Conservation (phyloP, 2,797 vertebrate species). For the Taenioides sp. region DNA sequence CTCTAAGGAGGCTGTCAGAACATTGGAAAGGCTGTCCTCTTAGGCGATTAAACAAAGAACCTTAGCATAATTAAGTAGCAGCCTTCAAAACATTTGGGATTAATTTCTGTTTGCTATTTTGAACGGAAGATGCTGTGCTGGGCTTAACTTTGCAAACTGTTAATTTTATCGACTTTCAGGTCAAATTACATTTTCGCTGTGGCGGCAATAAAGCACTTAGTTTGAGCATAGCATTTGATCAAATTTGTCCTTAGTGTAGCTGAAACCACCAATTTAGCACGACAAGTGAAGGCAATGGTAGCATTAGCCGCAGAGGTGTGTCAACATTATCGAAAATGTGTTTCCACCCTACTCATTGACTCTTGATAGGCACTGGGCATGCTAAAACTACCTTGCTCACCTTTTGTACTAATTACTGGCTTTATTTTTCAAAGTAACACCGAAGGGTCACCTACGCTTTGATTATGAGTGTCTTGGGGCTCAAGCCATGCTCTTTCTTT, state of each 20-base stretch:
- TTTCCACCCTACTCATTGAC: conserved; percentile 46
- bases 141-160: conserved; percentile 5
- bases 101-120: conserved; percentile 1
- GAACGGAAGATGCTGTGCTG: not conserved
- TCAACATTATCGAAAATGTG: conserved; percentile 37
- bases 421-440: conserved; percentile 28
- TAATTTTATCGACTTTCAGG: conserved; percentile 38
- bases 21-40: conserved; percentile 15
- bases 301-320: conserved; percentile 50
- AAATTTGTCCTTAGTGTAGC: conserved; percentile 59
- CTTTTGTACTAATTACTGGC: conserved; percentile 26
- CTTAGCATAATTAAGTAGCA: conserved; percentile 18
- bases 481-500: conserved; percentile 18
- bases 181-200: conserved; percentile 36
- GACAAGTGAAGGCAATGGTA: conserved; percentile 57
- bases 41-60: not conserved
- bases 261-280: conserved; percentile 61
- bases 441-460: conserved; percentile 35
- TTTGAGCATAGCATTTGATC: conserved; percentile 54
- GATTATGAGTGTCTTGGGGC: conserved; percentile 44
- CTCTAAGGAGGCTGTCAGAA: conserved; percentile 26
- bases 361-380: conserved; percentile 40
- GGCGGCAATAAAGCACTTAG: conserved; percentile 49
- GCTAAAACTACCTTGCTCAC: conserved; percentile 34
- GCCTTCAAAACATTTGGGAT: conserved; percentile 10